Conservation (phyloP, 2,888 invertebrate genomes). For the Spialia ferax region DNA sequence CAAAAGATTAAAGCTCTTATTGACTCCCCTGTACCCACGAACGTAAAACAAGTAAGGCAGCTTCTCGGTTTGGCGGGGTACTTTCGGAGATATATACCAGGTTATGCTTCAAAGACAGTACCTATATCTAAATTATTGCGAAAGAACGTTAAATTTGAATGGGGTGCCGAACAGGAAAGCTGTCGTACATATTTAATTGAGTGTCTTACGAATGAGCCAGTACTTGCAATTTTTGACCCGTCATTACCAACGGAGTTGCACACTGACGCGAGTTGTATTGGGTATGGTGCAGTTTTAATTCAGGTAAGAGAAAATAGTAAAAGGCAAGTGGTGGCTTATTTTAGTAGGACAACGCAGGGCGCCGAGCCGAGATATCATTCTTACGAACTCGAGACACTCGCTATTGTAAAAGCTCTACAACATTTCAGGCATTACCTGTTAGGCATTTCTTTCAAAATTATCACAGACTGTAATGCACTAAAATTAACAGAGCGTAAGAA, state of each 20-base stretch:
- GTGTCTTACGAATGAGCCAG: background rate
- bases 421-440: background rate
- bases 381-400: background rate
- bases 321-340: background rate
- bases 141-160: background rate
- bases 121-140: background rate
- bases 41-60: background rate
- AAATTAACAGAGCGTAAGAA: slow-evolving; percentile 49
- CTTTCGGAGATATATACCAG: background rate
- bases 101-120: background rate
- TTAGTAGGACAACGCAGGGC: background rate
- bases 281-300: background rate
- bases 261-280: background rate
- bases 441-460: background rate
- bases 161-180: background rate
- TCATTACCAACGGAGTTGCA: background rate
- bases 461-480: slow-evolving; percentile 42
- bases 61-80: background rate
- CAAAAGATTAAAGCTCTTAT: no score
- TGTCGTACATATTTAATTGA: background rate
- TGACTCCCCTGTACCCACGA: background rate
- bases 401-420: background rate
- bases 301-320: background rate
- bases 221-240: background rate
- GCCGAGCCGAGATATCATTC: background rate